A percentile compares a stretch with the other conserved stretches of the same genome.
Evolutionary conservation across 2,888 invertebrate species (phyloP).

Genomic region (Orthosia cruda): DNA sequence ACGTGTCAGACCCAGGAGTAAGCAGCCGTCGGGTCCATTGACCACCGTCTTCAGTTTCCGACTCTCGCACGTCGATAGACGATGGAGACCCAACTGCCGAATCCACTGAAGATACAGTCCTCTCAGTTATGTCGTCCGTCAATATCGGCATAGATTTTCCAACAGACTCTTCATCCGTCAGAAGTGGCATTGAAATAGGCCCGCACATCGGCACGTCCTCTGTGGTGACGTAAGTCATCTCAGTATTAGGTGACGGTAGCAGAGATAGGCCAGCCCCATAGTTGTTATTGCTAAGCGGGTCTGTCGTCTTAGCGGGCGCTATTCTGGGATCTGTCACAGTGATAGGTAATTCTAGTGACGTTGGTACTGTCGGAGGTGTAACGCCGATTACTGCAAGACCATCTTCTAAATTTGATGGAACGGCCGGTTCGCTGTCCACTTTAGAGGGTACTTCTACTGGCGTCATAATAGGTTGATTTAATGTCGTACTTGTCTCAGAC

Average conservation of each 20-base stretch:
- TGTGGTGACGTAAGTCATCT: slow-evolving; percentile 80
- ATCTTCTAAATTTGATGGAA: slow-evolving; percentile 88
- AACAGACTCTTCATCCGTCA: slow-evolving; percentile 89
- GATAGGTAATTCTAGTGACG: slow-evolving; percentile 94
- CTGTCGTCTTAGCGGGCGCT: slow-evolving; percentile 89
- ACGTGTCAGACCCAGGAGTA: slow-evolving; percentile 84
- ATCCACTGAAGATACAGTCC: slow-evolving; percentile 80
- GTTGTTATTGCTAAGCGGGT: slow-evolving; percentile 81
- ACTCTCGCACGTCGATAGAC: slow-evolving; percentile 79
- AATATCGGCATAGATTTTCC: slow-evolving; percentile 88
- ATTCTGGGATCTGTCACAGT: slow-evolving; percentile 95
- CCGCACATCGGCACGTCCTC: slow-evolving; percentile 80
- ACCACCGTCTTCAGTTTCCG: slow-evolving; percentile 78
- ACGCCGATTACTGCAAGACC: slow-evolving; percentile 92
- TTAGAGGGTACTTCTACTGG: slow-evolving; percentile 94
- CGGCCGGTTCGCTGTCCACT: slow-evolving; percentile 79
- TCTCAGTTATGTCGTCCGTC: slow-evolving; percentile 83
- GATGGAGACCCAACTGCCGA: slow-evolving; percentile 79
- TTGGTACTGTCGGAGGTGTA: slow-evolving; percentile 92
- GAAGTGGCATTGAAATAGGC: slow-evolving; percentile 92
- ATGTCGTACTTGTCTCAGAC: slow-evolving; percentile 94
- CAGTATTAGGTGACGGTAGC: slow-evolving; percentile 83
- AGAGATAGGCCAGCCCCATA: slow-evolving; percentile 78
- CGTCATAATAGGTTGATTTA: slow-evolving; percentile 96
- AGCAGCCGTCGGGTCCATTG: slow-evolving; percentile 83